Percentiles rank a stretch among this genome's conserved stretches.
Conservation (phyloP, 2,888 invertebrate genomes). For the Morpho achilles region DNA sequence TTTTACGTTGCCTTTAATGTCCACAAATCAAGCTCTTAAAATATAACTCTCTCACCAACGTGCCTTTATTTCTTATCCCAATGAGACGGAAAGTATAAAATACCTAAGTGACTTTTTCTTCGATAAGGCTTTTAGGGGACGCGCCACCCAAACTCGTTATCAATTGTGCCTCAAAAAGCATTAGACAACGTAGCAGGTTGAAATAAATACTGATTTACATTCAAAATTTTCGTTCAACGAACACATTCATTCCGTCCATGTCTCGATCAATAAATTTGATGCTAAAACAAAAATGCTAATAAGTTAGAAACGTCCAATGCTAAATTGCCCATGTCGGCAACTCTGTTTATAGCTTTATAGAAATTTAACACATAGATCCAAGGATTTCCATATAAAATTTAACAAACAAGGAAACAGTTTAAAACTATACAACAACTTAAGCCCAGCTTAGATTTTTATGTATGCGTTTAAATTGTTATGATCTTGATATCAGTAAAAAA, state of each 20-base stretch:
- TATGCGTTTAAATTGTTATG: too few relatives aligned
- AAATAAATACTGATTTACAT: constrained; percentile 62
- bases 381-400: too few relatives aligned
- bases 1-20: constrained; percentile 1
- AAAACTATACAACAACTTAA: too few relatives aligned
- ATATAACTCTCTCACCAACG: constrained; percentile 8
- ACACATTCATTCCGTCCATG: constrained; percentile 43
- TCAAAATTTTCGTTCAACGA: constrained; percentile 52
- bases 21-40: constrained; percentile 11
- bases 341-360: not conserved
- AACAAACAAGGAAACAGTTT: too few relatives aligned
- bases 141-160: constrained; percentile 69
- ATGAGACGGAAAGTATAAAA: constrained; percentile 27
- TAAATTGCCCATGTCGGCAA: constrained; percentile 7
- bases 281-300: constrained; percentile 67
- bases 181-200: constrained; percentile 55
- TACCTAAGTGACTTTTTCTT: constrained; percentile 35
- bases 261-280: constrained; percentile 55
- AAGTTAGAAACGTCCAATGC: constrained; percentile 25
- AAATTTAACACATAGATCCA: too few relatives aligned
- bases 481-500: too few relatives aligned
- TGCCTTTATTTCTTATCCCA: constrained; percentile 25
- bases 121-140: constrained; percentile 56
- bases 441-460: too few relatives aligned
- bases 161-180: constrained; percentile 55